Conservation (phyloP, 2,113 vertebrate species). For the Hepsetus odoe region DNA sequence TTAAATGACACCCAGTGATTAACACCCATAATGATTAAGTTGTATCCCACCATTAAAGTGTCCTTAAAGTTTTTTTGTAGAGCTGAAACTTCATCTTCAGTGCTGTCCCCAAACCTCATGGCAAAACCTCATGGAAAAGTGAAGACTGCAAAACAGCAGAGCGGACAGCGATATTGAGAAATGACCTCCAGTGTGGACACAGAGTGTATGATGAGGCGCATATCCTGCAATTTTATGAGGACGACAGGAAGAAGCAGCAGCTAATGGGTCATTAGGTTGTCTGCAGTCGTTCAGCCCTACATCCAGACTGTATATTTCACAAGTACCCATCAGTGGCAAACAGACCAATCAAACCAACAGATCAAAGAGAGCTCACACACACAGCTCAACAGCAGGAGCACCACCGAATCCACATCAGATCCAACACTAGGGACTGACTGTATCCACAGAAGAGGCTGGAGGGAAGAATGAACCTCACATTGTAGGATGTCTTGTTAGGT, state of each 20-base stretch:
- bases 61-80: no score
- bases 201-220: background rate
- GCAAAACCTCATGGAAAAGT: background rate
- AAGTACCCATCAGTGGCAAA: background rate
- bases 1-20: no score
- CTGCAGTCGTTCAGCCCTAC: background rate
- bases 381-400: background rate
- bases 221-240: background rate
- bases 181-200: background rate
- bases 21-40: no score
- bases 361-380: background rate
- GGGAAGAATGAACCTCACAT: no score
- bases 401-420: no score
- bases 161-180: background rate
- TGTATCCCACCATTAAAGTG: no score
- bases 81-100: no score
- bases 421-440: no score
- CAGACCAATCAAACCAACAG: background rate
- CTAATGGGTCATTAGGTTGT: no score
- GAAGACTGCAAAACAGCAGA: background rate
- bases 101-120: no score
- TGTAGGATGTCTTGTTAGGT: no score
- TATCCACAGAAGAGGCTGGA: no score
- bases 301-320: background rate
- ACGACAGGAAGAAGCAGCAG: background rate